phyloP scores from a whole-genome alignment of 2,888 invertebrate species.

The Tachina lurida region DNA sequence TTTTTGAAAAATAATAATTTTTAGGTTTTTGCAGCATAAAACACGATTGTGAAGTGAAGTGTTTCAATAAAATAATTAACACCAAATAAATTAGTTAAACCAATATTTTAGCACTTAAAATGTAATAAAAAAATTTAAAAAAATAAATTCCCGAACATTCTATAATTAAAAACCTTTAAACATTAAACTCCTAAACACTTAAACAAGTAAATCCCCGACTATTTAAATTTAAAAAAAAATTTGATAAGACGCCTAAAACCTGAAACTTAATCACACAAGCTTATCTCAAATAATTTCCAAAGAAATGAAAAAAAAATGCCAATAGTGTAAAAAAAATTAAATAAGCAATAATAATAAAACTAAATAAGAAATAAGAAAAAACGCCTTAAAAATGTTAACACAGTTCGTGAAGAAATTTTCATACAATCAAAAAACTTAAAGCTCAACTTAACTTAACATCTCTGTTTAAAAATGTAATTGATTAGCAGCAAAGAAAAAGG shows the following conservation, averaged over 20 bases:
- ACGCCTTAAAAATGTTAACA: conserved; percentile 14
- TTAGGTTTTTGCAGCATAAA: background rate
- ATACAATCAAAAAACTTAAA: conserved; percentile 10
- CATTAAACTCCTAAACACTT: too few relatives aligned
- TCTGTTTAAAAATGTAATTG: background rate
- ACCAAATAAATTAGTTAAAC: conserved; percentile 39
- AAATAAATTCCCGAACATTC: conserved; percentile 18
- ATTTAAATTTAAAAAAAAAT: conserved; percentile 19
- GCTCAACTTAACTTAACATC: background rate
- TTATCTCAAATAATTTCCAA: background rate
- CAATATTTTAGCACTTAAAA: background rate
- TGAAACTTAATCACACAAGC: background rate
- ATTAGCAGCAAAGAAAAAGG: background rate
- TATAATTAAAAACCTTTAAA: background rate
- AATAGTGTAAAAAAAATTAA: background rate
- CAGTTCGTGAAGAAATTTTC: background rate
- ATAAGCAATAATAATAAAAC: conserved; percentile 30
- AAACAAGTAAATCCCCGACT: too few relatives aligned
- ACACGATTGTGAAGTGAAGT: background rate
- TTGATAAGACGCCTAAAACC: conserved; percentile 45
- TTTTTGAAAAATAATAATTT: background rate
- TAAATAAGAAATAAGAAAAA: background rate
- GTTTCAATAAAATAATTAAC: conserved; percentile 23
- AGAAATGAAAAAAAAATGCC: background rate
- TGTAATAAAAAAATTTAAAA: conserved; percentile 12